These are phyloP conservation scores for Adelognathus sp. DNA, from an alignment of 2,888 invertebrate species.

Conservation along the genomic window DNA sequence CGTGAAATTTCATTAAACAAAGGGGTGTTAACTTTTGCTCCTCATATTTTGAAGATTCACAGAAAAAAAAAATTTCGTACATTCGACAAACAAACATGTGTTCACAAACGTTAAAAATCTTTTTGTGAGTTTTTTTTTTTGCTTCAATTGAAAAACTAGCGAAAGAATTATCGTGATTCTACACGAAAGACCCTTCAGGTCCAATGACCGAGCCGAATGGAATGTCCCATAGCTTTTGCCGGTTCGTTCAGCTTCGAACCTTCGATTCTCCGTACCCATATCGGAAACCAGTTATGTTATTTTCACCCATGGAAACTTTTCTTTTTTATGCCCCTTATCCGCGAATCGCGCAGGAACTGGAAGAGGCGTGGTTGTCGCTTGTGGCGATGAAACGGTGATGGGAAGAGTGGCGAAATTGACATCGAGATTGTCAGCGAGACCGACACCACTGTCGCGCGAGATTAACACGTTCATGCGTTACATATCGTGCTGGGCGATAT, in stretches of 20 bases:
- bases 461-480: constrained; percentile 89
- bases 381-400: constrained; percentile 86
- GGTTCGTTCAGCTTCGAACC: background rate
- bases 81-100: too few species aligned
- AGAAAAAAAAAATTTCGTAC: too few species aligned
- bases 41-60: too few species aligned
- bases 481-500: constrained; percentile 86
- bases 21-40: too few species aligned
- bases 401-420: constrained; percentile 88
- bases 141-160: too few species aligned
- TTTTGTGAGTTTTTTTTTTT: too few species aligned
- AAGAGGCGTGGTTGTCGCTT: constrained; percentile 85
- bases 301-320: background rate
- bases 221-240: background rate
- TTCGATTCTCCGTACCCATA: background rate
- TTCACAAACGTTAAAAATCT: too few species aligned
- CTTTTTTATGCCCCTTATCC: background rate
- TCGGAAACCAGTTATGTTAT: constrained; percentile 27
- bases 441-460: constrained; percentile 90
- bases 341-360: constrained; percentile 73
- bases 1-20: too few species aligned
- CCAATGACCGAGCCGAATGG: background rate
- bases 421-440: constrained; percentile 85
- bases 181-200: background rate
- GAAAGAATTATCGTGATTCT: too few species aligned